Conservation (phyloP, 2,797 vertebrate genomes). For the Vespertilio murinus region DNA sequence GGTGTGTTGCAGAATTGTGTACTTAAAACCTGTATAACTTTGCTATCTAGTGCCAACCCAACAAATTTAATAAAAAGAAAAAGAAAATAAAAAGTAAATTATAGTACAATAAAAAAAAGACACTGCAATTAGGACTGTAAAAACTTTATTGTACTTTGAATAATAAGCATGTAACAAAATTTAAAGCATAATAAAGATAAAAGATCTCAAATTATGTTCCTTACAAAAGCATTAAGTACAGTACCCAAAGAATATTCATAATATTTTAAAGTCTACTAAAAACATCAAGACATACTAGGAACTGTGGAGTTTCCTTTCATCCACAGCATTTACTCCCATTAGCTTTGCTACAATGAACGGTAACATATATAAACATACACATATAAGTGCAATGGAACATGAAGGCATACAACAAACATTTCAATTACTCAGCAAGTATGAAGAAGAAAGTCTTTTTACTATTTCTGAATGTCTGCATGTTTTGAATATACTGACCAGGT, state of each 20-base stretch:
- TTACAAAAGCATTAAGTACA: slow-evolving; percentile 74
- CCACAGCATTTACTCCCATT: slow-evolving; percentile 62
- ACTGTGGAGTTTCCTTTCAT: slow-evolving; percentile 59
- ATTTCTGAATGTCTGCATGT: slow-evolving; percentile 66
- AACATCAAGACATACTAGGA: slow-evolving; percentile 64
- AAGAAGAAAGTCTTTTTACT: slow-evolving; percentile 60
- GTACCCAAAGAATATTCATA: slow-evolving; percentile 67
- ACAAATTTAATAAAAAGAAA: neutral
- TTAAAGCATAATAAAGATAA: slow-evolving; percentile 72
- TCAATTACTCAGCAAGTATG: slow-evolving; percentile 67
- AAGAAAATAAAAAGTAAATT: neutral
- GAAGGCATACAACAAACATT: slow-evolving; percentile 70
- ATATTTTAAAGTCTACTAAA: slow-evolving; percentile 76
- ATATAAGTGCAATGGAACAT: slow-evolving; percentile 75
- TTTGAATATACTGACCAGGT: neutral
- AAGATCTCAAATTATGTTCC: slow-evolving; percentile 67
- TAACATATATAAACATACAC: slow-evolving; percentile 71
- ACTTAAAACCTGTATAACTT: neutral
- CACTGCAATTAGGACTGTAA: slow-evolving; percentile 65
- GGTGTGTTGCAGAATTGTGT: neutral
- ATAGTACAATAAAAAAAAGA: neutral
- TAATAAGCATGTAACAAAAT: slow-evolving; percentile 78
- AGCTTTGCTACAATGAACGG: slow-evolving; percentile 78
- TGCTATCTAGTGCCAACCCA: neutral
- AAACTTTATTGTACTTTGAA: slow-evolving; percentile 84